These are phyloP conservation scores for Platycnemis pennipes DNA, from an alignment of 2,888 invertebrate genomes.

Conservation along the genomic window DNA sequence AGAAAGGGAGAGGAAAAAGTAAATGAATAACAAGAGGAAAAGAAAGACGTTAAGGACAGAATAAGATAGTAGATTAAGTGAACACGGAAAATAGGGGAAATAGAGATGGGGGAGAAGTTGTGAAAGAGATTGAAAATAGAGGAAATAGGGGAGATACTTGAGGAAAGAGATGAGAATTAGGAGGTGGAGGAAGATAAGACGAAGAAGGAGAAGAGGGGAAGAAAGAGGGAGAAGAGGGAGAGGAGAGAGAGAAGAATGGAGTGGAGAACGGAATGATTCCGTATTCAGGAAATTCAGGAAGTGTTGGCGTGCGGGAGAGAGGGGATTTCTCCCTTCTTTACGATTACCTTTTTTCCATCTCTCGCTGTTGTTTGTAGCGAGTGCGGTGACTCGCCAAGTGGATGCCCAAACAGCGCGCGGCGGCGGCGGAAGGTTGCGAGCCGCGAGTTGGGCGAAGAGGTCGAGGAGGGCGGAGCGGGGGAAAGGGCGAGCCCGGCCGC, in stretches of 20 bases:
- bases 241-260: background rate
- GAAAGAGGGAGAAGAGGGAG: background rate
- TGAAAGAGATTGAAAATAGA: too few relatives aligned
- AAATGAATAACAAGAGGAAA: too few relatives aligned
- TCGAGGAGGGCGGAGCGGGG: background rate
- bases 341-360: background rate
- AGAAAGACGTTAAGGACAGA: too few relatives aligned
- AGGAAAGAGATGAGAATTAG: too few relatives aligned
- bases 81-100: too few relatives aligned
- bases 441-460: background rate
- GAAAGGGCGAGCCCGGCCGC: background rate
- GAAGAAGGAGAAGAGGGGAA: too few relatives aligned
- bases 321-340: background rate
- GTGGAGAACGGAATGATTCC: background rate
- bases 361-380: conserved; percentile 29
- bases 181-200: too few relatives aligned
- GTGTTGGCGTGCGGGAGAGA: background rate
- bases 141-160: too few relatives aligned
- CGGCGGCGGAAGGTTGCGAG: background rate
- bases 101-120: too few relatives aligned
- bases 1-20: too few relatives aligned
- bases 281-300: background rate
- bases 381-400: conserved; percentile 64
- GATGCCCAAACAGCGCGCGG: conserved; percentile 36
- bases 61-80: too few relatives aligned